Evolutionary conservation across 2,113 vertebrate species (phyloP).

Genomic region (Solea senegalensis): DNA sequence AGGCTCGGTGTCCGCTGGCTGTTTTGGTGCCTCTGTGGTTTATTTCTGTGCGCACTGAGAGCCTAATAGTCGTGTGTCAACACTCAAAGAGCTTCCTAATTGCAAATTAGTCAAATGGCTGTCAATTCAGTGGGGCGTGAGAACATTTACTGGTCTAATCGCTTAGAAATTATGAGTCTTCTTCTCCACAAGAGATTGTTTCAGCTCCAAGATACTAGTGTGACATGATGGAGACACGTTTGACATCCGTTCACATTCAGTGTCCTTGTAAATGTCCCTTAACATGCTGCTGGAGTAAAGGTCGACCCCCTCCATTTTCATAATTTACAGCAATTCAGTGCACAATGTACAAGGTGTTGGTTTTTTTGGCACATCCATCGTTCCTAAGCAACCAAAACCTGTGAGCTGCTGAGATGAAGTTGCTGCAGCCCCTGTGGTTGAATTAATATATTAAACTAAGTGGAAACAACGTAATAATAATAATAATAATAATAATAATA

Average conservation of each 20-base stretch:
- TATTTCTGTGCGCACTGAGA: constrained; percentile 43
- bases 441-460: no score
- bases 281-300: constrained; percentile 3
- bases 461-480: no score
- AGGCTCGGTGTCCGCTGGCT: constrained; percentile 49
- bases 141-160: constrained; percentile 27
- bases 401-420: no score
- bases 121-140: constrained; percentile 19
- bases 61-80: constrained; percentile 43
- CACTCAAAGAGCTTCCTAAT: constrained; percentile 43
- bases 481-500: no score
- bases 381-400: no score
- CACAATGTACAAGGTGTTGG: no score
- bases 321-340: no score
- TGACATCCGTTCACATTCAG: neutral
- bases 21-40: constrained; percentile 44
- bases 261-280: constrained; percentile 10
- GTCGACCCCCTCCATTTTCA: no score
- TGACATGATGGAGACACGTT: neutral
- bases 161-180: constrained; percentile 26
- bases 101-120: constrained; percentile 53
- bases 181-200: neutral
- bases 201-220: neutral
- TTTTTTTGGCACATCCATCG: no score
- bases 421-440: no score